Base-by-base conservation (phyloP, 2,797 vertebrate genomes). In the Microtus californicus region DNA sequence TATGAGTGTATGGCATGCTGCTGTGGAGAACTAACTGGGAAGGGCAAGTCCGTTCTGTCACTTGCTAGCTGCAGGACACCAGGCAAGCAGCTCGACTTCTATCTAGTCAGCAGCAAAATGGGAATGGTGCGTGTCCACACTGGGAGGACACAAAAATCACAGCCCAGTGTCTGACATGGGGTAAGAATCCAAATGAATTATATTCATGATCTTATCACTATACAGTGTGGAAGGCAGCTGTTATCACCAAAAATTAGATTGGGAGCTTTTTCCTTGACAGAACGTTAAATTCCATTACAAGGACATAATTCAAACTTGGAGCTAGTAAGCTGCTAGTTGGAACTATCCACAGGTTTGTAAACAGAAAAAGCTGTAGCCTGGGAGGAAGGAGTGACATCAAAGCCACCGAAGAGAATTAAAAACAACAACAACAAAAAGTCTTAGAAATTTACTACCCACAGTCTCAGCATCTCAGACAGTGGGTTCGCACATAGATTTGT, bases 221-320 rank as follows among this genome's bases (percentile, higher is more conserved):
- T 82, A 86, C 13, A 61, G 45, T 73, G 86, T 61, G 31, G 77
- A 97, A 83, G 79, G 80, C 71, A 88, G 45, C 63, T 89, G 51
- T 83, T 96, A 82, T 89, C 56, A 25, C 79, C 37, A 45, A 79
- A 90, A 89, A 98, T 94, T 23, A 94, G 77, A 94, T 80, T 88
- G 91, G 97, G 87, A 98, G 94, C 93, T 92, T 95, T 95, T 95
- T 94, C 74, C 93, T 94, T 93, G 93, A 97, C 95, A 97, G 94
- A 96, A 95, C 95, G 97, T 96, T 93, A 97, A 97, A 93, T 95
- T 97, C 96, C 90, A 94, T 96, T 98, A 93, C 94, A 96, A 97
- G 96, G 97, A 82, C 73, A 97, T 88, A 92, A n/a, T 93, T 94
- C 97, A 69, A 21, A 96, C 97, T 95, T 69, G 81, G 94, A 93